These are phyloP conservation scores for Fulmarus glacialis DNA, from an alignment of 2,113 vertebrate genomes.

Conservation along the genomic window DNA sequence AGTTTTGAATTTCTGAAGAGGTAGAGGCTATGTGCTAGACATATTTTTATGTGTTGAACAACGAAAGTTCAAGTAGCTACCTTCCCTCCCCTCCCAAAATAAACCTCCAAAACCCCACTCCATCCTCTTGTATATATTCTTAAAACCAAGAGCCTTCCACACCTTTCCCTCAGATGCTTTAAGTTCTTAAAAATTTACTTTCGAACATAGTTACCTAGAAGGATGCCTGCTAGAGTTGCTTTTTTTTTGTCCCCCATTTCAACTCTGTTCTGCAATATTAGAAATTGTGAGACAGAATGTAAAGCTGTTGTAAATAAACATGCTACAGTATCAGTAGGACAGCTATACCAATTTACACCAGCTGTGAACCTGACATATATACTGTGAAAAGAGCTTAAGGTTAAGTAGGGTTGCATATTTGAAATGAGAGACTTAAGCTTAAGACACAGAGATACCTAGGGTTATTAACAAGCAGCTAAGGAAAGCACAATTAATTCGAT, in stretches of 20 bases:
- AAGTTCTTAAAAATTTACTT: neutral
- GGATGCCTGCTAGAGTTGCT: neutral
- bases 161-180: neutral
- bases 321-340: neutral
- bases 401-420: neutral
- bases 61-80: conserved; percentile 56
- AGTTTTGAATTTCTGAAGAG: conserved; percentile 77
- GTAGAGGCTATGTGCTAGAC: conserved; percentile 62
- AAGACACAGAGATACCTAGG: neutral
- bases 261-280: neutral
- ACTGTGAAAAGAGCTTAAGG: neutral
- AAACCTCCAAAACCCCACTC: neutral
- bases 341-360: neutral
- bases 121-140: neutral
- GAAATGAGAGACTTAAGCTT: neutral
- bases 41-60: conserved; percentile 64
- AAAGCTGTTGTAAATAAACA: neutral
- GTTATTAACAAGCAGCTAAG: neutral
- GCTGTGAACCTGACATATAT: neutral
- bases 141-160: neutral
- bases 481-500: neutral
- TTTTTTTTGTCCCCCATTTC: neutral
- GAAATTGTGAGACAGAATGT: neutral
- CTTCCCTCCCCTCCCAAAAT: neutral
- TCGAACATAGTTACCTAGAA: neutral